phyloP scores from a whole-genome alignment of 1,140 invertebrate species.

The Drosophila cardini region DNA sequence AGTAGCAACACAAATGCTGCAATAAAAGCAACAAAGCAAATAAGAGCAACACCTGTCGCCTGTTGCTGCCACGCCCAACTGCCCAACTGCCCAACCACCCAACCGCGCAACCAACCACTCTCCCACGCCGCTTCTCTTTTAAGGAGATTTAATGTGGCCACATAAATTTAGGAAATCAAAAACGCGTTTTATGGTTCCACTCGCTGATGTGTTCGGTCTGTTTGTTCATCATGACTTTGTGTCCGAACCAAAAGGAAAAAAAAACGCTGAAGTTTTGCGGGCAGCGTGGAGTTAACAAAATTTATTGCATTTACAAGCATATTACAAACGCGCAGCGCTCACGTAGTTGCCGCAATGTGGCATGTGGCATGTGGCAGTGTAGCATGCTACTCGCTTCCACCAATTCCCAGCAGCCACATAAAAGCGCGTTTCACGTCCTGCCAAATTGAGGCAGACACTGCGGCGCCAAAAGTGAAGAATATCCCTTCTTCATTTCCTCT shows the following conservation, averaged over 20 bases:
- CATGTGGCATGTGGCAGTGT: background rate
- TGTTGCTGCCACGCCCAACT: slow-evolving; percentile 9
- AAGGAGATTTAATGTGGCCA: slow-evolving; percentile 70
- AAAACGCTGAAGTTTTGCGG: slow-evolving; percentile 46
- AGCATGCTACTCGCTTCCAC: background rate
- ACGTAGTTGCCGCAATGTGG: slow-evolving; percentile 52
- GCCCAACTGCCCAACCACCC: slow-evolving; percentile 10
- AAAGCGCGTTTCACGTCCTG: slow-evolving; percentile 77
- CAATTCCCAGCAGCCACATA: slow-evolving; percentile 76
- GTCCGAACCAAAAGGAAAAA: slow-evolving; percentile 36
- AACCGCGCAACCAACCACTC: slow-evolving; percentile 7
- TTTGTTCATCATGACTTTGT: slow-evolving; percentile 40
- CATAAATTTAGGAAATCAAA: slow-evolving; percentile 82
- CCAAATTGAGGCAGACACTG: slow-evolving; percentile 78
- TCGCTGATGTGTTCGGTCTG: slow-evolving; percentile 31
- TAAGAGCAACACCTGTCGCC: slow-evolving; percentile 68
- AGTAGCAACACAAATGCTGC: background rate
- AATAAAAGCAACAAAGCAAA: slow-evolving; percentile 24
- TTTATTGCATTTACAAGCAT: slow-evolving; percentile 82
- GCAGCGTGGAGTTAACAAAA: slow-evolving; percentile 51
- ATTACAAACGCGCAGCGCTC: slow-evolving; percentile 70
- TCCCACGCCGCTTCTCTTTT: slow-evolving; percentile 14
- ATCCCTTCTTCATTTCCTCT: background rate
- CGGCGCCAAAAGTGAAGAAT: slow-evolving; percentile 58
- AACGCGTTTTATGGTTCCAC: slow-evolving; percentile 71